phyloP scores from a whole-genome alignment of 2,797 vertebrate species.

The Dermochelys coriacea region DNA sequence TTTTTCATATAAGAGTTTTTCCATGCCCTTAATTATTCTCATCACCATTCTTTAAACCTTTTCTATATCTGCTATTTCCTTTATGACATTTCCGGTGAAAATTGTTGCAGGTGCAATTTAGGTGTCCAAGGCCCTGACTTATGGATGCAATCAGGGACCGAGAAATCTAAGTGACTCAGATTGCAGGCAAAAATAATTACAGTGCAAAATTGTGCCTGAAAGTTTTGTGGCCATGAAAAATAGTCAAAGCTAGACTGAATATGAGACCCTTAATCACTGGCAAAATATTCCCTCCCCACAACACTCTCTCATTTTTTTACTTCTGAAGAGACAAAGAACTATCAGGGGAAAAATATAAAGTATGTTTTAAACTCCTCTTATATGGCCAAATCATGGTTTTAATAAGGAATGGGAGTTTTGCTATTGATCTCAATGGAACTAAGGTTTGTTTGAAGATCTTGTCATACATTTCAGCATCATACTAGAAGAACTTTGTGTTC shows the following conservation, averaged over 20 bases:
- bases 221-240: slow-evolving; percentile 55
- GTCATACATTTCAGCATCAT: neutral
- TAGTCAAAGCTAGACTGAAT: slow-evolving; percentile 55
- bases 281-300: slow-evolving; percentile 7
- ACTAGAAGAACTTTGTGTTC: neutral
- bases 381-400: neutral
- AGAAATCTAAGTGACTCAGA: slow-evolving; percentile 65
- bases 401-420: neutral
- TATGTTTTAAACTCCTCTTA: neutral
- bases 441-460: neutral
- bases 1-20: slow-evolving; percentile 62
- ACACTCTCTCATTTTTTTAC: neutral
- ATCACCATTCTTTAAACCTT: slow-evolving; percentile 48
- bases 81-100: slow-evolving; percentile 69
- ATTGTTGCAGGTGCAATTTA: slow-evolving; percentile 71
- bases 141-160: slow-evolving; percentile 69
- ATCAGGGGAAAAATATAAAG: neutral
- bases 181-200: slow-evolving; percentile 72
- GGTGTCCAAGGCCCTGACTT: slow-evolving; percentile 68
- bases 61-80: slow-evolving; percentile 31
- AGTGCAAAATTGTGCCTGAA: slow-evolving; percentile 45
- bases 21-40: slow-evolving; percentile 53
- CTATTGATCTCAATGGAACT: neutral
- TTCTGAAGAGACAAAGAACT: neutral
- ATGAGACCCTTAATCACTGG: slow-evolving; percentile 48